phyloP scores from a whole-genome alignment of 2,113 vertebrate species.

The Equus quagga region DNA sequence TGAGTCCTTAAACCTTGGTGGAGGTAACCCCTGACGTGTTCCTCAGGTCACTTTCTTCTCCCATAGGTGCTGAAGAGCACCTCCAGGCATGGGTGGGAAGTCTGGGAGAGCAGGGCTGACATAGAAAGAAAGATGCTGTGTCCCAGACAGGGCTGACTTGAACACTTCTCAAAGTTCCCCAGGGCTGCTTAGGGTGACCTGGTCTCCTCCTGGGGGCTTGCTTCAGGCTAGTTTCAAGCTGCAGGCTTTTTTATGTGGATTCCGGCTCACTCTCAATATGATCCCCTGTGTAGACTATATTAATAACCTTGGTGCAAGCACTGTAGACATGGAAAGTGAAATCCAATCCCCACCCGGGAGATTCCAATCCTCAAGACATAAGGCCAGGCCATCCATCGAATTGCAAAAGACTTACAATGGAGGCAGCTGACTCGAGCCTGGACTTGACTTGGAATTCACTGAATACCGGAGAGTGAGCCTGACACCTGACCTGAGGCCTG shows the following conservation, averaged over 20 bases:
- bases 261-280: slow-evolving; percentile 58
- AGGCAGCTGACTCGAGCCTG: slow-evolving; percentile 75
- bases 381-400: slow-evolving; percentile 58
- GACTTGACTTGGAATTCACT: slow-evolving; percentile 71
- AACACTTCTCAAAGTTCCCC: background rate
- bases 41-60: background rate
- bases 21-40: background rate
- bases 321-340: slow-evolving; percentile 68
- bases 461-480: background rate
- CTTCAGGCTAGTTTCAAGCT: background rate
- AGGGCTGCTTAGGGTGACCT: background rate
- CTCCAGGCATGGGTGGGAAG: background rate
- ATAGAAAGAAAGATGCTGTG: slow-evolving; percentile 23
- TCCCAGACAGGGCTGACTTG: background rate
- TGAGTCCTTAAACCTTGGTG: background rate
- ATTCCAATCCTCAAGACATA: slow-evolving; percentile 70
- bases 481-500: slow-evolving; percentile 47
- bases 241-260: slow-evolving; percentile 24
- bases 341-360: slow-evolving; percentile 64
- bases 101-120: background rate
- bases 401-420: slow-evolving; percentile 79
- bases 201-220: background rate
- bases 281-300: slow-evolving; percentile 57
- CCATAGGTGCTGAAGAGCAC: background rate
- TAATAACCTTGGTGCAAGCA: slow-evolving; percentile 71